Evolutionary conservation across 2,797 vertebrate genomes (phyloP).

Genomic region (Eutrigla gurnardus): DNA sequence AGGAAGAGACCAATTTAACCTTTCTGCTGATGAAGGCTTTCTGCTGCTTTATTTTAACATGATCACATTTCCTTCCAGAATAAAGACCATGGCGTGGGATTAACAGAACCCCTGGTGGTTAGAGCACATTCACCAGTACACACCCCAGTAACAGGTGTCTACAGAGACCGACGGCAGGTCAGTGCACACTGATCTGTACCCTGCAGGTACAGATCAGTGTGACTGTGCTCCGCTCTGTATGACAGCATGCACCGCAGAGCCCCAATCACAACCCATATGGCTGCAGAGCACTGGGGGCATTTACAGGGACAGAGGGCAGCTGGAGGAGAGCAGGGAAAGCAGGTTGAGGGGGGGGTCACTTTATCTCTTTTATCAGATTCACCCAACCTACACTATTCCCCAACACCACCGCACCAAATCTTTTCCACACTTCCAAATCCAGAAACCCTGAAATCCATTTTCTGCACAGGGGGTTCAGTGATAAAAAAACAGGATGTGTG

Average conservation of each 20-base stretch:
- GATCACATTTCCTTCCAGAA: background rate
- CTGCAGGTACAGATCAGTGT: slow-evolving; percentile 29
- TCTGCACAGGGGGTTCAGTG: slow-evolving; percentile 29
- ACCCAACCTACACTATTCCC: slow-evolving; percentile 20
- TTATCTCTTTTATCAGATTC: slow-evolving; percentile 66
- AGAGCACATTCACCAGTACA: slow-evolving; percentile 4
- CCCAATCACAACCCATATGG: slow-evolving; percentile 61
- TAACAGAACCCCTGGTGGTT: slow-evolving; percentile 2
- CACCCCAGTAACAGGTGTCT: slow-evolving; percentile 13
- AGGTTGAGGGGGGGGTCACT: slow-evolving; percentile 15
- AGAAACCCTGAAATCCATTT: slow-evolving; percentile 70
- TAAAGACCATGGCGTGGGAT: background rate
- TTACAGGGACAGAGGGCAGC: slow-evolving; percentile 59
- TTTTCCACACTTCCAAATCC: slow-evolving; percentile 64
- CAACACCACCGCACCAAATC: slow-evolving; percentile 30
- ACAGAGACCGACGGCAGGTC: slow-evolving; percentile 16
- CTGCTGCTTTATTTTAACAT: background rate
- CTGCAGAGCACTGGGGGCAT: slow-evolving; percentile 65
- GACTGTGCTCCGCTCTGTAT: slow-evolving; percentile 21
- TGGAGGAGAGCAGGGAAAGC: slow-evolving; percentile 35
- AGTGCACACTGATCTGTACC: slow-evolving; percentile 13
- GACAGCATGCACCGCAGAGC: slow-evolving; percentile 39
- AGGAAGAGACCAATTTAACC: background rate
- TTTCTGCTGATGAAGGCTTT: background rate
- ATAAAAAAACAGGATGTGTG: slow-evolving; percentile 49